Evolutionary conservation across 2,888 invertebrate genomes (phyloP).

Genomic region (Drosophila hamatofila): DNA sequence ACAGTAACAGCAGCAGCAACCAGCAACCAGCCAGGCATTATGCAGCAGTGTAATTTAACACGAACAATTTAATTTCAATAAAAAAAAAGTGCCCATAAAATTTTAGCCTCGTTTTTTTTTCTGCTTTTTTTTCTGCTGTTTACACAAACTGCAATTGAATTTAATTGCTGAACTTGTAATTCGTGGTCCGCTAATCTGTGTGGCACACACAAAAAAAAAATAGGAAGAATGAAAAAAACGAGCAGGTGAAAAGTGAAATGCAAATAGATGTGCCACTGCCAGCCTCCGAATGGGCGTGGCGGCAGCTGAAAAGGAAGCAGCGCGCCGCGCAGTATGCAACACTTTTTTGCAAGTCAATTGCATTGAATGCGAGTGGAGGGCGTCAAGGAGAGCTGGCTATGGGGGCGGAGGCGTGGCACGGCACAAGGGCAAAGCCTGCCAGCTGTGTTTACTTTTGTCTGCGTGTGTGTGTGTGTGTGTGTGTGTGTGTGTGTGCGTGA

Average conservation of each 20-base stretch:
- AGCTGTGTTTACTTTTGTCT: conserved; percentile 62
- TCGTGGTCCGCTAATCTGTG: conserved; percentile 51
- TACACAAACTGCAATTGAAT: conserved; percentile 65
- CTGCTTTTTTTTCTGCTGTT: conserved; percentile 28
- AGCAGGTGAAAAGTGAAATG: conserved; percentile 37
- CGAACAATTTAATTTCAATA: conserved; percentile 79
- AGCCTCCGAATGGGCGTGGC: conserved; percentile 15
- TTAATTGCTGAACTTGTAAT: conserved; percentile 63
- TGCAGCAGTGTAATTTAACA: conserved; percentile 70
- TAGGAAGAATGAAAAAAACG: neutral
- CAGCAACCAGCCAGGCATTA: conserved; percentile 41
- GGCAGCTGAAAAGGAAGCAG: conserved; percentile 28
- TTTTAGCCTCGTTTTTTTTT: conserved; percentile 7
- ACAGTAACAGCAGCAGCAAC: conserved; percentile 7
- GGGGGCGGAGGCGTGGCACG: neutral
- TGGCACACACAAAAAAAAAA: conserved; percentile 26
- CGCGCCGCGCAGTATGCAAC: conserved; percentile 47
- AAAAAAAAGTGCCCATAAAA: conserved; percentile 65
- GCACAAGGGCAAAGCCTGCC: conserved; percentile 59
- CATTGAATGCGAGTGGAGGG: conserved; percentile 42
- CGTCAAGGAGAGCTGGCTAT: too few species aligned
- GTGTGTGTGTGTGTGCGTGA: conserved; percentile 35
- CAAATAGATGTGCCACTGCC: conserved; percentile 34
- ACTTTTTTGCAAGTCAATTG: conserved; percentile 56
- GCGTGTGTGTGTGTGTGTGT: conserved; percentile 28